Conservation (phyloP, 2,888 invertebrate genomes). For the Drosophila cracens region DNA sequence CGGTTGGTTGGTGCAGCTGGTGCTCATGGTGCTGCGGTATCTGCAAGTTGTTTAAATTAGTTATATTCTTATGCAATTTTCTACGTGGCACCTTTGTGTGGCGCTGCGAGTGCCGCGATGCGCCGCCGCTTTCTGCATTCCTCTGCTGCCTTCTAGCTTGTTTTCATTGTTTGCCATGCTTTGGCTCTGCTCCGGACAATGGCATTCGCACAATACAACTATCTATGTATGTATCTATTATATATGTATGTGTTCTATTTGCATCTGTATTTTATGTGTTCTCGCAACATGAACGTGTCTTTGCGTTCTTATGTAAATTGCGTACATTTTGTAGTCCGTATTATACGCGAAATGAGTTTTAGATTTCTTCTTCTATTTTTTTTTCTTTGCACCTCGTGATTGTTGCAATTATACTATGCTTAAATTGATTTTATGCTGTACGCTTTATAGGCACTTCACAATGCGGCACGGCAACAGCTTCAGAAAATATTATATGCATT, state of each 20-base stretch:
- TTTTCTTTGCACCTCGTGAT: constrained; percentile 22
- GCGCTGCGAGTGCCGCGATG: constrained; percentile 46
- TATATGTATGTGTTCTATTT: neutral
- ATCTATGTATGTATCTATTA: constrained; percentile 17
- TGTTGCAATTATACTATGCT: constrained; percentile 38
- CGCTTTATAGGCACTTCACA: constrained; percentile 11
- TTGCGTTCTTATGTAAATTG: constrained; percentile 58
- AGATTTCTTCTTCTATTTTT: constrained; percentile 32
- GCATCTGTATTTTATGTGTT: constrained; percentile 24
- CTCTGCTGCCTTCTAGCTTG: constrained; percentile 19
- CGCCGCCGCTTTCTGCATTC: constrained; percentile 45
- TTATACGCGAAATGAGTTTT: constrained; percentile 66
- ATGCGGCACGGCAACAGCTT: neutral
- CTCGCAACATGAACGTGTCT: constrained; percentile 20
- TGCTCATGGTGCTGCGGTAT: constrained; percentile 49
- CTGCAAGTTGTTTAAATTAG: constrained; percentile 78
- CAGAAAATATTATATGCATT: neutral
- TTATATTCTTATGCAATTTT: constrained; percentile 80
- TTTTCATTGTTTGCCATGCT: constrained; percentile 66
- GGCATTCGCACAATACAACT: constrained; percentile 48
- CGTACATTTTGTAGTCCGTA: constrained; percentile 54
- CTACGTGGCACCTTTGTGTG: constrained; percentile 74
- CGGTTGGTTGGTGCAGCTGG: constrained; percentile 13
- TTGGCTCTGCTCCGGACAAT: constrained; percentile 54
- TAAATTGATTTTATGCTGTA: constrained; percentile 65